Evolutionary conservation across 2,888 invertebrate genomes (phyloP).

Genomic region (Spodoptera picta): DNA sequence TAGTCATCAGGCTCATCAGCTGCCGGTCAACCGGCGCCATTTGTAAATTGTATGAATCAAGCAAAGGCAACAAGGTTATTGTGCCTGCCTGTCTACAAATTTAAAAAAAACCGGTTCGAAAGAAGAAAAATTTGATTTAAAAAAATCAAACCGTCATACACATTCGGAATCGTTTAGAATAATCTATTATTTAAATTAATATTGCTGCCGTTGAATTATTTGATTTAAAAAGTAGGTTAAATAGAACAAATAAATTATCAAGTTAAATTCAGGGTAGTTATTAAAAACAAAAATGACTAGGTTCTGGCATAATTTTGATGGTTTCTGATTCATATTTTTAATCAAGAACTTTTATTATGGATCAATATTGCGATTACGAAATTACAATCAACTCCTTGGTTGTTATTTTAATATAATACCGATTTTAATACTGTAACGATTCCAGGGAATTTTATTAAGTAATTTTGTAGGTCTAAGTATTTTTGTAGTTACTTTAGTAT

Average conservation of each 20-base stretch:
- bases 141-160: slow-evolving; percentile 2
- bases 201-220: neutral
- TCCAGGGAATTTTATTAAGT: slow-evolving; percentile 5
- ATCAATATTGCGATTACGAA: too few species aligned
- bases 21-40: slow-evolving; percentile 39
- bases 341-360: slow-evolving; percentile 21
- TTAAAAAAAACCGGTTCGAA: slow-evolving; percentile 42
- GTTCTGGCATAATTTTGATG: slow-evolving; percentile 10
- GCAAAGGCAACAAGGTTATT: slow-evolving; percentile 56
- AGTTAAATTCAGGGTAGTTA: too few species aligned
- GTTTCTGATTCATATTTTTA: slow-evolving; percentile 21
- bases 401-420: too few species aligned
- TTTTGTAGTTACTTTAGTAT: neutral
- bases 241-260: too few species aligned
- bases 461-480: neutral
- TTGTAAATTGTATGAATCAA: slow-evolving; percentile 32
- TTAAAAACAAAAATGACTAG: neutral
- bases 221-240: too few species aligned
- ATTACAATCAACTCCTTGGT: slow-evolving; percentile 4
- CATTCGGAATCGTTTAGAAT: neutral
- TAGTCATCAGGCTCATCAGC: slow-evolving; percentile 31
- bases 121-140: neutral
- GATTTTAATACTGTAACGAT: neutral
- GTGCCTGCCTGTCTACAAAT: slow-evolving; percentile 40
- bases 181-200: neutral